Evolutionary conservation across 1,140 invertebrate species (phyloP), one percentile per base, ranked within the genome.

Genomic region (Homalodisca vitripennis): DNA sequence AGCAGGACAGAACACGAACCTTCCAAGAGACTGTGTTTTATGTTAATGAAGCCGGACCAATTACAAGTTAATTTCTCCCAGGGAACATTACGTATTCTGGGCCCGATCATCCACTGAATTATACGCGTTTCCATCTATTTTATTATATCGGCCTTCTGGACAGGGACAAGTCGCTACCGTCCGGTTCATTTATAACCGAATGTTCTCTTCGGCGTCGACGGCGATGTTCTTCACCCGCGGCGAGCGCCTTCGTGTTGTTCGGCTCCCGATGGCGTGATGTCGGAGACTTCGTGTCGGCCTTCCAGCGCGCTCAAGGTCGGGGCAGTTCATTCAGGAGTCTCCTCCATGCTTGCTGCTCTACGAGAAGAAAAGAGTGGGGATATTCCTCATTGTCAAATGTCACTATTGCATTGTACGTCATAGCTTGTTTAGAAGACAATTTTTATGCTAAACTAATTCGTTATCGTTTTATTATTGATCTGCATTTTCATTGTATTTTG

Each of bases 41-140:
- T 68, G 66, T 68, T 68, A 68, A 68, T 68, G 66, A 68, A 68
- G 29, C 27, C 34, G 31, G 27, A 68, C 47, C 66, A 68, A 68
- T 68, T 68, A 68, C 66, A 68, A 68, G 66, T 57, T 68, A 68
- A 68, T 68, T 68, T 68, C 55, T 26, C 3, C 51, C 46, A 3
- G 13, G 46, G 66, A 53, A 67, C 66, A 68, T 68, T 68, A 68
- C 30, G 66, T 68, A 68, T 68, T 68, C 66, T 30, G 27, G 48
- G 51, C 66, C 55, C 55, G 55, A 60, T 60, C 55, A 60, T 60
- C 55, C 55, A 60, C 55, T 60, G 29, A 60, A 60, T 60, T 60
- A 60, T 60, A 60, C 55, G 55, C 55, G 55, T 60, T 60, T 60
- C 55, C 55, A 60, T 60, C 55, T 60, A 60, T 60, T 60, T 60